These are phyloP conservation scores for Polypterus senegalus DNA, from an alignment of 2,113 vertebrate species.

Conservation along the genomic window DNA sequence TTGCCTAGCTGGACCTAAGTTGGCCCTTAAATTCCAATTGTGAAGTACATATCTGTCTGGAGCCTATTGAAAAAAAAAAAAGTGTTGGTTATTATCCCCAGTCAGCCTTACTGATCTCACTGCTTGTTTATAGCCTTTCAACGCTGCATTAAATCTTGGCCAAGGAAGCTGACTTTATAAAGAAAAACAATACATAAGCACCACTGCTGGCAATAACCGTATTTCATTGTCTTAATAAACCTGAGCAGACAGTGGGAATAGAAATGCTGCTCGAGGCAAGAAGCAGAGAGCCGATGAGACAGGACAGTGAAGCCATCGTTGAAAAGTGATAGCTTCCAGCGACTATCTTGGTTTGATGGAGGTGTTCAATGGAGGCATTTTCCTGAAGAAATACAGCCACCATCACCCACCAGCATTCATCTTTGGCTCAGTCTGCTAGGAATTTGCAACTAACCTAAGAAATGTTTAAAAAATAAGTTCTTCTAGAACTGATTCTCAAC, in stretches of 20 bases:
- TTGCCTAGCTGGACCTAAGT: too few relatives aligned
- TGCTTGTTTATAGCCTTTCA: slow-evolving; percentile 3
- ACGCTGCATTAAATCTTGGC: slow-evolving; percentile 6
- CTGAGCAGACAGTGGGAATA: background rate
- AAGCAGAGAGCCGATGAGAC: background rate
- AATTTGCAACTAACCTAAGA: too few relatives aligned
- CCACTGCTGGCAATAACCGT: background rate
- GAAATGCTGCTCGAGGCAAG: slow-evolving; percentile 1
- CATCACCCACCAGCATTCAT: too few relatives aligned
- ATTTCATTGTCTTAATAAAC: slow-evolving; percentile 3
- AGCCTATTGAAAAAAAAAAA: background rate
- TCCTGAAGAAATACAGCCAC: too few relatives aligned
- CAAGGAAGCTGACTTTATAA: slow-evolving; percentile 6
- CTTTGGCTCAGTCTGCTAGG: too few relatives aligned
- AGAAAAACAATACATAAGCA: slow-evolving; percentile 8
- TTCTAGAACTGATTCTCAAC: too few relatives aligned
- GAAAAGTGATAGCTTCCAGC: background rate
- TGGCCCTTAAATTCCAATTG: too few relatives aligned
- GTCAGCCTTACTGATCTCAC: background rate
- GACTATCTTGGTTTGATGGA: background rate
- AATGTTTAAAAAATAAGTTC: too few relatives aligned
- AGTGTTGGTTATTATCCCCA: background rate
- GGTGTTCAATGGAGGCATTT: background rate
- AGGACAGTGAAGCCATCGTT: background rate
- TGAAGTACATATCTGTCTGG: too few relatives aligned